phyloP scores from a whole-genome alignment of 1,140 invertebrate genomes.

The Manduca sexta region DNA sequence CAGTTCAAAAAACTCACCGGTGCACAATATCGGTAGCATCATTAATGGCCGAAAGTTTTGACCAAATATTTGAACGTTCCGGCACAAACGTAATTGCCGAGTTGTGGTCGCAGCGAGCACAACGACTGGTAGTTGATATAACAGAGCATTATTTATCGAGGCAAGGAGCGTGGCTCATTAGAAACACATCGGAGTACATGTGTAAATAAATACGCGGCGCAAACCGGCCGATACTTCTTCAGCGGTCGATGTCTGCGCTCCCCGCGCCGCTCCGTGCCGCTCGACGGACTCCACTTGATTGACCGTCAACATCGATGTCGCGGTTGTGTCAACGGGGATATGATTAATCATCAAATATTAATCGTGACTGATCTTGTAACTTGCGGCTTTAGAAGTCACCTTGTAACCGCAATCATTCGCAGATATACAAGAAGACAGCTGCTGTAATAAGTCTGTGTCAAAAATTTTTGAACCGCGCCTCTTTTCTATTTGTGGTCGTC shows the following conservation, averaged over 20 bases:
- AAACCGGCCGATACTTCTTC: slow-evolving; percentile 44
- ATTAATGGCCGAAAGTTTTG: slow-evolving; percentile 68
- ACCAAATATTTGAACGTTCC: slow-evolving; percentile 62
- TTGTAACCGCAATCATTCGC: too few species aligned
- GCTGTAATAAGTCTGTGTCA: too few species aligned
- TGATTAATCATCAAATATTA: too few species aligned
- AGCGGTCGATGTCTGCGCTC: slow-evolving; percentile 25
- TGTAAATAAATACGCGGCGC: slow-evolving; percentile 59
- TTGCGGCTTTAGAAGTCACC: too few species aligned
- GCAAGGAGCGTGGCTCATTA: slow-evolving; percentile 49
- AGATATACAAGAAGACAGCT: too few species aligned
- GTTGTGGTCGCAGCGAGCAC: slow-evolving; percentile 34
- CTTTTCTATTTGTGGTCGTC: too few species aligned
- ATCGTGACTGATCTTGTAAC: too few species aligned
- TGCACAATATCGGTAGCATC: slow-evolving; percentile 58
- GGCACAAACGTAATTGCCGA: slow-evolving; percentile 55
- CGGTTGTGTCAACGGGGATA: too few species aligned
- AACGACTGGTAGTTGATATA: slow-evolving; percentile 66
- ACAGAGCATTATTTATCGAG: slow-evolving; percentile 49
- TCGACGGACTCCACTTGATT: too few species aligned
- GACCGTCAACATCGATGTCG: too few species aligned
- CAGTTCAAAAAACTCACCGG: slow-evolving; percentile 49
- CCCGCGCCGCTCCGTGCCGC: too few species aligned
- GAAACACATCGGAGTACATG: slow-evolving; percentile 61
- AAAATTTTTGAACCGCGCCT: too few species aligned